Base-by-base conservation (phyloP, 1,140 invertebrate genomes). In the Drosophila albomicans region DNA sequence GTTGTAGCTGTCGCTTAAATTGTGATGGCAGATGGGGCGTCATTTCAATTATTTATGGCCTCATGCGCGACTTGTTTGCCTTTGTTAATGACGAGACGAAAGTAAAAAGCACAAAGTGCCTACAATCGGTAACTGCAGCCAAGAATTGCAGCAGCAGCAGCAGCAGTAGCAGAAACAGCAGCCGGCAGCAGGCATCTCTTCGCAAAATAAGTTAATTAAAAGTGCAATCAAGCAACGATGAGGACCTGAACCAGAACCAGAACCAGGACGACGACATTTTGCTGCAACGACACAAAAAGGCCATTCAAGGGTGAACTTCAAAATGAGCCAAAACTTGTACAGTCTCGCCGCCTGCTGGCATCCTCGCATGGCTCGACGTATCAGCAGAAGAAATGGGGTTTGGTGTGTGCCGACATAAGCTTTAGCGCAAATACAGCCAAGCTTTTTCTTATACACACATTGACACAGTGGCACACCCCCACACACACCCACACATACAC, bases 131-230 rank as follows among this genome's bases (percentile, higher is more conserved):
- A 80, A 65, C 61, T 66, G 66, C 75, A 69, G 62, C 38, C 48
- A 45, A 69, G 49, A 69, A 67, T 48, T 52, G 48, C 48, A 70
- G 71, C 70, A 45, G 43, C 35, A 49, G 57, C 54, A 63, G 45
- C 58, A 61, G 74, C 59, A 61, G 43, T 35, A 13, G 59, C 59
- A 61, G 43, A 41, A 13, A 45, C 54, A 54, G 56, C 49, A 52
- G 32, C 56, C 75, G 13, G 52, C 45, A 59, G 65, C 78, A 45
- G 57, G 58, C 62, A 43, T 57, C 68, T 66, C 70, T 25, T 25
- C 20, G 3, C 3, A 35, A 69, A 80, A 89, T 88, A 88, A 89
- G 85, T 89, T 89, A 89, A 89, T 89, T 89, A 89, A 89, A 89
- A 89, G 85, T 81, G 85, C 86, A 89, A 89, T 90, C 81, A 89